Evolutionary conservation across 2,113 vertebrate genomes (phyloP).

Genomic region (Plestiodon gilberti): DNA sequence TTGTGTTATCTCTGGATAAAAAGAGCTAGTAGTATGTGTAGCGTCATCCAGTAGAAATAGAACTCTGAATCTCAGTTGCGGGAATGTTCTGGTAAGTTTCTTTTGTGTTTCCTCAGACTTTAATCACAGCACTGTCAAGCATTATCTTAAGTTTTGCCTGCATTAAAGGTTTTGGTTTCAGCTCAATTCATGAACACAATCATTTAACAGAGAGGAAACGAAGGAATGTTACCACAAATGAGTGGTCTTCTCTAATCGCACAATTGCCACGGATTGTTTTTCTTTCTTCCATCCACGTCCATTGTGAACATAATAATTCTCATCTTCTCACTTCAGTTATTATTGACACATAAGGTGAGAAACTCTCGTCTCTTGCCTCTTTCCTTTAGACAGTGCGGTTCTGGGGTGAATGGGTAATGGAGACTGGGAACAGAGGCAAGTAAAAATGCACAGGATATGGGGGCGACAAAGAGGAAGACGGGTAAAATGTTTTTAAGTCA

Average conservation of each 20-base stretch:
- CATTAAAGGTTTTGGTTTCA: conserved; percentile 66
- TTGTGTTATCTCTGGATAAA: conserved; percentile 60
- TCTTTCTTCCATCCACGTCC: conserved; percentile 23
- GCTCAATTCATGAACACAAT: conserved; percentile 47
- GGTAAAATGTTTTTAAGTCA: not conserved
- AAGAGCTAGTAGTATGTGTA: conserved; percentile 55
- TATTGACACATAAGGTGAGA: not conserved
- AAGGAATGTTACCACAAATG: conserved; percentile 51
- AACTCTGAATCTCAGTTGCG: conserved; percentile 56
- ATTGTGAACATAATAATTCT: not conserved
- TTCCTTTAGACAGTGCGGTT: not conserved
- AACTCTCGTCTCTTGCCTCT: not conserved
- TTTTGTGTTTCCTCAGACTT: conserved; percentile 56
- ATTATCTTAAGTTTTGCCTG: conserved; percentile 1
- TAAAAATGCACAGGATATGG: not conserved
- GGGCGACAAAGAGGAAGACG: not conserved
- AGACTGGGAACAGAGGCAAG: not conserved
- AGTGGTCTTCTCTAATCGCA: conserved; percentile 7
- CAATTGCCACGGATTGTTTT: conserved; percentile 17
- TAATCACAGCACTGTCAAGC: conserved; percentile 49
- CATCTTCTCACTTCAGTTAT: not conserved
- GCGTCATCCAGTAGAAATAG: conserved; percentile 67
- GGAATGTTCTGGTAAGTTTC: conserved; percentile 44
- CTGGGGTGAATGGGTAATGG: not conserved
- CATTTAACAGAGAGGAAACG: not conserved